Conservation (phyloP, 1,140 invertebrate genomes). For the Hormaphis cornu region DNA sequence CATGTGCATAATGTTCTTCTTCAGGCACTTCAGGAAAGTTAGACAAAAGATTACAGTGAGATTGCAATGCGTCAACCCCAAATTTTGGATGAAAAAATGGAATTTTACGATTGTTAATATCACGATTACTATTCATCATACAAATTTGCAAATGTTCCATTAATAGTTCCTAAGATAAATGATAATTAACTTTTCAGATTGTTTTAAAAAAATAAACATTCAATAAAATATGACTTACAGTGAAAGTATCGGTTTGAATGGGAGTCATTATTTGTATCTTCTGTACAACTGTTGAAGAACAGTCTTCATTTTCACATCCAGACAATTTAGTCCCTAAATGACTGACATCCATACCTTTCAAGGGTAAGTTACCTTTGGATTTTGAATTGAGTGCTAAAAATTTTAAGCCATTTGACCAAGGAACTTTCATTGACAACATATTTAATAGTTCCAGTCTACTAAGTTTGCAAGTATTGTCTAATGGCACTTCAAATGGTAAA, state of each 20-base stretch:
- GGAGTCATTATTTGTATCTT: conserved; percentile 26
- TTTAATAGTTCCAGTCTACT: not conserved
- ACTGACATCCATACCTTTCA: not conserved
- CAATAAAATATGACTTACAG: conserved; percentile 35
- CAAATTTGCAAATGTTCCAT: conserved; percentile 47
- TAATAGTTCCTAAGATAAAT: conserved; percentile 40
- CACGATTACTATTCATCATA: conserved; percentile 44
- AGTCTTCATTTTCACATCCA: conserved; percentile 26
- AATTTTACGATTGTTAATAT: conserved; percentile 44
- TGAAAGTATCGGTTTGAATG: conserved; percentile 37
- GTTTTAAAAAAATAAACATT: not conserved
- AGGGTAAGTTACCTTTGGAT: not conserved
- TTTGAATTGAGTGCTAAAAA: conserved; percentile 1
- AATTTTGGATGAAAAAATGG: conserved; percentile 42
- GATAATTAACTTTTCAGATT: not conserved
- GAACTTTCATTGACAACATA: not conserved
- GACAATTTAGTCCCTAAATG: conserved; percentile 11
- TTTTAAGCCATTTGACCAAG: conserved; percentile 11
- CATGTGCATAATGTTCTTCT: conserved; percentile 20
- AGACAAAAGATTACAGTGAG: conserved; percentile 45
- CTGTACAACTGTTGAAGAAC: conserved; percentile 20
- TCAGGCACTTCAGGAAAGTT: conserved; percentile 4
- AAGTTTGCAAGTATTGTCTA: not conserved
- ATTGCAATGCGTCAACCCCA: conserved; percentile 44
- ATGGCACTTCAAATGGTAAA: conserved; percentile 11